These are phyloP conservation scores for Sminthurides aquaticus DNA, from an alignment of 2,888 invertebrate species.

Conservation along the genomic window DNA sequence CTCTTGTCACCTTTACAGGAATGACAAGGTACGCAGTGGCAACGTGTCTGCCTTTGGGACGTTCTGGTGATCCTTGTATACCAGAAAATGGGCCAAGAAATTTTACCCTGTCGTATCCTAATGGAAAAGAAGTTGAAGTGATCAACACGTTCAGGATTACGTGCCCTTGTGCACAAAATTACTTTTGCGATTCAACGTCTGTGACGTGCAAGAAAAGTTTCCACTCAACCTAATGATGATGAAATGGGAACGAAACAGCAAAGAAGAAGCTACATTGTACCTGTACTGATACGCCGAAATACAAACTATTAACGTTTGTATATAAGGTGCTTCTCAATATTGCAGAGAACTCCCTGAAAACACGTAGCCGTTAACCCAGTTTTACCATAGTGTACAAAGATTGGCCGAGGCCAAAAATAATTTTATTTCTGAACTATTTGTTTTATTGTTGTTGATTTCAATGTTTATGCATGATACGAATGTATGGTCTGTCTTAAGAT, in stretches of 20 bases:
- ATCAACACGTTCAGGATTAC: slow-evolving; percentile 23
- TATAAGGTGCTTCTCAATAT: too few relatives aligned
- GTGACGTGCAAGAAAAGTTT: slow-evolving; percentile 7
- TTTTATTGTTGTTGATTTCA: too few relatives aligned
- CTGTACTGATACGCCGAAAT: neutral
- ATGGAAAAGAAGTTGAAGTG: slow-evolving; percentile 19
- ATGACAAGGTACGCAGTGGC: slow-evolving; percentile 30
- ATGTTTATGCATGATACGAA: too few relatives aligned
- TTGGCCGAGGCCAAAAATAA: too few relatives aligned
- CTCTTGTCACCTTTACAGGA: slow-evolving; percentile 19
- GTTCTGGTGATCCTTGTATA: slow-evolving; percentile 27
- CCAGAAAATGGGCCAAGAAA: slow-evolving; percentile 25
- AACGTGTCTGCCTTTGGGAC: slow-evolving; percentile 25
- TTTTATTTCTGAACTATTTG: too few relatives aligned
- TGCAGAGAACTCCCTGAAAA: too few relatives aligned
- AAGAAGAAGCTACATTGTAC: neutral
- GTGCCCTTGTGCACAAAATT: slow-evolving; percentile 28
- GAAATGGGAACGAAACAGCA: too few relatives aligned
- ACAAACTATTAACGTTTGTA: too few relatives aligned
- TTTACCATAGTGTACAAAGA: too few relatives aligned
- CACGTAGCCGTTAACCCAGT: too few relatives aligned
- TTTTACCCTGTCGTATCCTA: slow-evolving; percentile 30
- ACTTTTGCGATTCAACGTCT: slow-evolving; percentile 16
- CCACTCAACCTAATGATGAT: too few relatives aligned
- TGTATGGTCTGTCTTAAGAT: too few relatives aligned